These are phyloP conservation scores for Gallinago undulata DNA, from an alignment of 2,113 vertebrate species.

Conservation along the genomic window DNA sequence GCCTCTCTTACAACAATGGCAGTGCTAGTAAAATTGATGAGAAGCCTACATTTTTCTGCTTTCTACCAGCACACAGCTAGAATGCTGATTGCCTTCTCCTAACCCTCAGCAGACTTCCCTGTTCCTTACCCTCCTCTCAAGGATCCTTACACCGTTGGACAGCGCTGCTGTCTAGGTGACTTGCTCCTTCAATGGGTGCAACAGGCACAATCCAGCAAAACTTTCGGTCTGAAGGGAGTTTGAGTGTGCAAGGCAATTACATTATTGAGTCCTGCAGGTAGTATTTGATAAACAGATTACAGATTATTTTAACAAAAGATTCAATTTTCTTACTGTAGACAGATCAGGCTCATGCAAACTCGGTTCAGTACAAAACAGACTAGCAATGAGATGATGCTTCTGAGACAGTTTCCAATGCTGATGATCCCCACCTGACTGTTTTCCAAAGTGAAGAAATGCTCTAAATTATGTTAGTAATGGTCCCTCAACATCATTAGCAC, in stretches of 20 bases:
- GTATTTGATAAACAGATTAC: neutral
- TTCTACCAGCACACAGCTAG: neutral
- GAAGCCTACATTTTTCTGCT: neutral
- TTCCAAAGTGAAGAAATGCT: neutral
- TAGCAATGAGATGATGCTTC: neutral
- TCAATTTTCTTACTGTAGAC: neutral
- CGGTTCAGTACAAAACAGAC: neutral
- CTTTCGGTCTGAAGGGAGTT: neutral
- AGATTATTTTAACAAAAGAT: neutral
- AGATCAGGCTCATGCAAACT: neutral
- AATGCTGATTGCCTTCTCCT: neutral
- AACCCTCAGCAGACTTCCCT: neutral
- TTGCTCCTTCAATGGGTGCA: neutral
- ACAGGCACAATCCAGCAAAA: neutral
- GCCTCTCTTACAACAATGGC: neutral
- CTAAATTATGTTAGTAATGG: neutral
- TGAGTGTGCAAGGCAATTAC: neutral
- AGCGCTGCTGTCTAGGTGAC: neutral
- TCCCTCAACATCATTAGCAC: neutral
- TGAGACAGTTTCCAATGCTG: neutral
- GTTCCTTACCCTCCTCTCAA: neutral
- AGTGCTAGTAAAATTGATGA: neutral
- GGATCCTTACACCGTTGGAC: neutral
- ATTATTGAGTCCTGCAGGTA: neutral
- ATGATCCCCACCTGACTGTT: neutral